phyloP scores from a whole-genome alignment of 2,888 invertebrate genomes.

The Strigamia maritima region DNA sequence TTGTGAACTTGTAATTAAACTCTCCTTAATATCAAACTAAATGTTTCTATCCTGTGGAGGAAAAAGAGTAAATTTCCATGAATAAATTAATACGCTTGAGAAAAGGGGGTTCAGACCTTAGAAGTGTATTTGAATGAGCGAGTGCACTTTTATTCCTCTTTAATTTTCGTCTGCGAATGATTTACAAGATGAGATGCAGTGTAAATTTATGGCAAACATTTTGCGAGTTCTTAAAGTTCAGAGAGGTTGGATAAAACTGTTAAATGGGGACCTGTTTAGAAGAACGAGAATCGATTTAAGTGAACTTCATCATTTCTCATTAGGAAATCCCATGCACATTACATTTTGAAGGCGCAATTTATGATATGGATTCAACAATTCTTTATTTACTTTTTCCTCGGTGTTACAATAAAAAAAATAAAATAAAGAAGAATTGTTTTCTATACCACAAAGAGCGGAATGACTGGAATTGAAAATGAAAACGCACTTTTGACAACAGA shows the following conservation, averaged over 20 bases:
- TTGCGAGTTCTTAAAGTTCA: background rate
- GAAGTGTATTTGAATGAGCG: background rate
- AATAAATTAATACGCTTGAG: constrained; percentile 21
- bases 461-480: background rate
- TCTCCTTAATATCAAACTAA: background rate
- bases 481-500: background rate
- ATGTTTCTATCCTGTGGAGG: background rate
- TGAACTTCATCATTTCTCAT: constrained; percentile 32
- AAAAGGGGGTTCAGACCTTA: constrained; percentile 4
- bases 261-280: background rate
- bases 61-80: background rate
- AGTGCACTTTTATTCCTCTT: constrained; percentile 8
- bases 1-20: no score
- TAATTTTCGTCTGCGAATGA: constrained; percentile 10
- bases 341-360: background rate
- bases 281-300: constrained; percentile 13
- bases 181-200: background rate
- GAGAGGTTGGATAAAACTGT: constrained; percentile 10
- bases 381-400: background rate
- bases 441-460: background rate
- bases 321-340: background rate
- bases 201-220: constrained; percentile 28
- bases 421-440: background rate
- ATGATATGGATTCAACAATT: background rate
- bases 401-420: background rate